These are phyloP conservation scores for Xestoiulus laeticollis DNA, from an alignment of 2,888 invertebrate species.

Conservation along the genomic window DNA sequence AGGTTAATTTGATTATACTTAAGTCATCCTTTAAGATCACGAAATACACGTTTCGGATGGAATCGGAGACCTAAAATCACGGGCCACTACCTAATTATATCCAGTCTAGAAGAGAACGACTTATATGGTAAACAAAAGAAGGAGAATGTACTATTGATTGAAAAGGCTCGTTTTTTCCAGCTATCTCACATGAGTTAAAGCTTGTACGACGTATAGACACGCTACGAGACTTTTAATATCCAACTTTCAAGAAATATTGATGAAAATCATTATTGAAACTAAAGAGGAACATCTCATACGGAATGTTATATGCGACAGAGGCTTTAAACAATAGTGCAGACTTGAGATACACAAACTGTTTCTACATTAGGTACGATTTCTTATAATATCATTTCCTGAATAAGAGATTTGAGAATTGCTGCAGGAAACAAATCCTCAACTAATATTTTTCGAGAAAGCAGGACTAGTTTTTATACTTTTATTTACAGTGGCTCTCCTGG, in stretches of 20 bases:
- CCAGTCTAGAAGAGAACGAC: background rate
- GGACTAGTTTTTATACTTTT: too few species aligned
- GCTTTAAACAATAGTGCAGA: too few species aligned
- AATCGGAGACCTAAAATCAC: background rate
- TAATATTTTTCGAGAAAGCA: too few species aligned
- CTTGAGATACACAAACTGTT: too few species aligned
- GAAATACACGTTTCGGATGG: background rate
- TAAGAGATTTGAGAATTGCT: too few species aligned
- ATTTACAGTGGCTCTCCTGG: too few species aligned
- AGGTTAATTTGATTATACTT: background rate
- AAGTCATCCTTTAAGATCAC: background rate
- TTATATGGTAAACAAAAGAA: constrained; percentile 30
- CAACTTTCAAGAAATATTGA: constrained; percentile 15
- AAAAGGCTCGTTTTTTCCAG: constrained; percentile 7
- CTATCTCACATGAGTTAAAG: background rate
- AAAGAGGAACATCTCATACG: background rate
- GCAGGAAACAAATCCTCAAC: too few species aligned
- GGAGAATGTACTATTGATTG: constrained; percentile 27
- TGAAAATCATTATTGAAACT: constrained; percentile 14
- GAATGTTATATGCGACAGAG: background rate
- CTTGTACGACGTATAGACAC: background rate
- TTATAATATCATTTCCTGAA: too few species aligned
- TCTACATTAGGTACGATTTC: too few species aligned
- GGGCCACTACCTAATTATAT: constrained; percentile 35
- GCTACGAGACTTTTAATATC: constrained; percentile 23